phyloP scores from a whole-genome alignment of 2,113 vertebrate genomes.

The Hippolais icterina region DNA sequence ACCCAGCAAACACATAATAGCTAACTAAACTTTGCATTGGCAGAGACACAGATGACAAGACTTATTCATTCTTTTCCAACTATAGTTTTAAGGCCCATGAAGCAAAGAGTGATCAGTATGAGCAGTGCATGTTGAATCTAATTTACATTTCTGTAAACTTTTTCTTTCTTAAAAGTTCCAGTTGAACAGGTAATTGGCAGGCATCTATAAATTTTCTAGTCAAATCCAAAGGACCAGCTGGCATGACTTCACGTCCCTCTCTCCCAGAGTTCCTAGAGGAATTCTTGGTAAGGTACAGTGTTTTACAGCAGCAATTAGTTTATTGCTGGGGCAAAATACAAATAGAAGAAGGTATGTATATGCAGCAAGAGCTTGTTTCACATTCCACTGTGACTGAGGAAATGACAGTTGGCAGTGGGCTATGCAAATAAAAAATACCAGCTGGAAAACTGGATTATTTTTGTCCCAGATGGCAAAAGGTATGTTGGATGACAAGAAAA shows the following conservation, averaged over 20 bases:
- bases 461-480: background rate
- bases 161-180: slow-evolving; percentile 6
- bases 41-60: background rate
- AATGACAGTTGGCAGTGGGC: slow-evolving; percentile 7
- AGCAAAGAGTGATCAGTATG: background rate
- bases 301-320: slow-evolving; percentile 50
- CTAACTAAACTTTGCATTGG: background rate
- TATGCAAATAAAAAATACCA: slow-evolving; percentile 19
- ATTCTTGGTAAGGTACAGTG: slow-evolving; percentile 2
- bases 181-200: slow-evolving; percentile 26
- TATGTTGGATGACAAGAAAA: background rate
- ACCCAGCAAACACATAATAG: background rate
- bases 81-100: background rate
- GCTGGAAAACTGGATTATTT: background rate
- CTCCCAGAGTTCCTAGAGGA: slow-evolving; percentile 1
- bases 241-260: background rate
- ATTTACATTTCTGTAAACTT: background rate
- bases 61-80: background rate
- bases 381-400: slow-evolving; percentile 20
- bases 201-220: slow-evolving; percentile 28
- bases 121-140: background rate
- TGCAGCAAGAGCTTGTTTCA: slow-evolving; percentile 47
- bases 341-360: background rate
- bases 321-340: slow-evolving; percentile 51
- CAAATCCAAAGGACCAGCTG: slow-evolving; percentile 38